Conservation (phyloP, 2,888 invertebrate species). For the Celastrina argiolus region DNA sequence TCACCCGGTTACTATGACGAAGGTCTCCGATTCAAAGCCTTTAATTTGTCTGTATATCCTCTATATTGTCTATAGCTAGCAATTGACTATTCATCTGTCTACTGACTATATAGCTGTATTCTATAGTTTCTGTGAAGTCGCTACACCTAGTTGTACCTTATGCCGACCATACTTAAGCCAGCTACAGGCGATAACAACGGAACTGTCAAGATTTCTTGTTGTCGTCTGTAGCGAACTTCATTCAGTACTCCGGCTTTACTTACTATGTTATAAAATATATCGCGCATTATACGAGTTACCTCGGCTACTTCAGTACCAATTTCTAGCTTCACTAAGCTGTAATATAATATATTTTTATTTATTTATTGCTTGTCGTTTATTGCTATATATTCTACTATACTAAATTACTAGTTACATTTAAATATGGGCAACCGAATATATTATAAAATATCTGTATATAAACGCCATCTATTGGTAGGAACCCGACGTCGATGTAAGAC, state of each 20-base stretch:
- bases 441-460: constrained; percentile 23
- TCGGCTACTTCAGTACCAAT: constrained; percentile 70
- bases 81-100: constrained; percentile 73
- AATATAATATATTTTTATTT: constrained; percentile 48
- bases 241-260: constrained; percentile 52
- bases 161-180: constrained; percentile 51
- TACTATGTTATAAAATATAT: constrained; percentile 71
- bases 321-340: constrained; percentile 73
- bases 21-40: constrained; percentile 58
- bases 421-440: constrained; percentile 31
- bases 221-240: too few species aligned
- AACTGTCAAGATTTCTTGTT: too few species aligned
- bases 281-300: constrained; percentile 55
- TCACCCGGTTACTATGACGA: constrained; percentile 59
- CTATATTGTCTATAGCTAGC: constrained; percentile 73
- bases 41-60: constrained; percentile 57
- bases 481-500: constrained; percentile 23
- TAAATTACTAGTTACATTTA: constrained; percentile 41
- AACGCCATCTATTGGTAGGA: constrained; percentile 21
- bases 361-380: constrained; percentile 69
- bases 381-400: constrained; percentile 63
- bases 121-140: constrained; percentile 62
- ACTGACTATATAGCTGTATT: constrained; percentile 67
- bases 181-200: too few species aligned
- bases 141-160: constrained; percentile 64